Base-by-base conservation (phyloP, 2,888 invertebrate species). In the Caenorhabditis becei region DNA sequence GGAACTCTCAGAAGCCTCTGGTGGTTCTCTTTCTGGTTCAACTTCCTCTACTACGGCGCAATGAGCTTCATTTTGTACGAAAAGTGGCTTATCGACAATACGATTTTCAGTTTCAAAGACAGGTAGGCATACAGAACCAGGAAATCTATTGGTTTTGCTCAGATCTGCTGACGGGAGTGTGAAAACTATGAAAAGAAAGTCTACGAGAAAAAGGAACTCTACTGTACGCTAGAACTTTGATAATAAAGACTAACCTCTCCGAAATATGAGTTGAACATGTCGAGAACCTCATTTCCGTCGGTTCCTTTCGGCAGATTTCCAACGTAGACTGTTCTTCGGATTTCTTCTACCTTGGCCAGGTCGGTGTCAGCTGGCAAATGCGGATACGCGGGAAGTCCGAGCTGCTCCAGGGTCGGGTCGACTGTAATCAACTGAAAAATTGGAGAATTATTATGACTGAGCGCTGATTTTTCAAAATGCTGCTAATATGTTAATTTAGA, bases 251-350 rank as follows among this genome's bases (percentile, higher is more conserved):
- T 56, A 32, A 90, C 90, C 87, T 91, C 91, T 70, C 91, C 91
- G 59, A 91, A 86, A 61, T 86, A 87, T 54, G 83, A 83, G 74
- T 94, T 94, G 91, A 98, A 96, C 91, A 95, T 95, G 78, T 95
- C 95, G 91, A 97, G 94, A n/a, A 98, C 92, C 88, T 96, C 95
- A 83, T 97, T 95, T 5, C 95, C 93, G 7, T 91, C 91, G 10
- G 83, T 82, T n/a, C 88, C 88, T 53, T 90, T 90, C 23, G 89
- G 88, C 35, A 96, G 93, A 91, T 97, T 96, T 65, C 95, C 94
- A 1, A 97, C 94, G 70, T 97, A 93, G 10, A 97, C 93, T 0
- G 99, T 99, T 83, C 99, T 94, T 28, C 99, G 94, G 28, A 97
- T 96, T 92, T 99, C 98, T 92, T 99, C 91, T 5, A 90, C 95